Conservation (phyloP, 2,113 vertebrate genomes). For the Hymenochirus boettgeri region DNA sequence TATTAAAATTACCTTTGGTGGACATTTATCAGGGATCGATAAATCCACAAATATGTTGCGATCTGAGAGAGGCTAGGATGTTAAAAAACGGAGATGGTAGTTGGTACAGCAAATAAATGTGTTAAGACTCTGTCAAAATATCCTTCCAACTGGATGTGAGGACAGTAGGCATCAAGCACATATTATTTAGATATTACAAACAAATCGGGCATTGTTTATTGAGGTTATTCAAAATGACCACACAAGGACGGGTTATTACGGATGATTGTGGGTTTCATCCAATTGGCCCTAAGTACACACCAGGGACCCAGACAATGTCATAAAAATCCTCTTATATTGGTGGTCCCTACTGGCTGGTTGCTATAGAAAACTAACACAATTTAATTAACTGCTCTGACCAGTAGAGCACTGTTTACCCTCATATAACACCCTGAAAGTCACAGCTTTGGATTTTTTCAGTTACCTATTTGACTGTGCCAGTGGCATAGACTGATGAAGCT, state of each 20-base stretch:
- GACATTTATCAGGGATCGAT: not conserved
- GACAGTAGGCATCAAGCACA: constrained; percentile 54
- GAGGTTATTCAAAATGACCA: constrained; percentile 42
- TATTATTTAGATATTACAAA: constrained; percentile 43
- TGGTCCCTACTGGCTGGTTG: constrained; percentile 69
- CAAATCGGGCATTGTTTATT: constrained; percentile 47
- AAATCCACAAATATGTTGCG: constrained; percentile 1
- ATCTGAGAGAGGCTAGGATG: constrained; percentile 3
- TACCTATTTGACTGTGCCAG: constrained; percentile 62
- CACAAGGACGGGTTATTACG: constrained; percentile 45
- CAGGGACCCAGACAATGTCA: constrained; percentile 69
- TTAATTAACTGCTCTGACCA: constrained; percentile 79
- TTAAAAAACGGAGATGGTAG: constrained; percentile 44
- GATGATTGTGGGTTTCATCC: constrained; percentile 51
- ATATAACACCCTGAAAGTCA: constrained; percentile 65
- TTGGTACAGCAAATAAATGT: constrained; percentile 50
- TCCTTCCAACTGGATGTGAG: constrained; percentile 54
- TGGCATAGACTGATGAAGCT: constrained; percentile 61
- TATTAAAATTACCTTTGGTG: not conserved
- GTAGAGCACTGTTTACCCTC: constrained; percentile 79
- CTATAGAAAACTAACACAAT: constrained; percentile 73
- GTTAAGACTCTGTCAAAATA: constrained; percentile 51
- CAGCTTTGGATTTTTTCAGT: constrained; percentile 58
- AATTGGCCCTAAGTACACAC: constrained; percentile 52
- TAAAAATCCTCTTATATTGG: constrained; percentile 66